Evolutionary conservation across 1,140 invertebrate species (phyloP), one percentile per base, ranked within the genome.

Genomic region (Lucilia cuprina): DNA sequence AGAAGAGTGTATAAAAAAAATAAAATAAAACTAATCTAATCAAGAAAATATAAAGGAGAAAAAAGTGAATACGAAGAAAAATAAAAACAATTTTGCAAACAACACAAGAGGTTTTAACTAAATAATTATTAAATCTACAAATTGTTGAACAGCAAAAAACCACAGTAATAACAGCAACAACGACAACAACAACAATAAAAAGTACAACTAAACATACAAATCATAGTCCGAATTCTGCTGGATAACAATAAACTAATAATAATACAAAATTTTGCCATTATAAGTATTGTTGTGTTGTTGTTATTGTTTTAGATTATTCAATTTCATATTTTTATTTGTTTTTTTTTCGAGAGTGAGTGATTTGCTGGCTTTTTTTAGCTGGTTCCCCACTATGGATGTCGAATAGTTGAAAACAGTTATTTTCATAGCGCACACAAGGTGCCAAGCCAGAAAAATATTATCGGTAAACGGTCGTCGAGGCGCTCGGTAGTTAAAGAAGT

Each of bases 11-110:
- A 60, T 17, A 70, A 70, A 70, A 70, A 70, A 65, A 12, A 49
- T 49, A 49, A 65, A 65, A 65, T 14, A 65, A 65, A 65, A 25
- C 65, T 70, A 70, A 70, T 70, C 65, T 70, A 70, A 70, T 70
- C 65, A 70, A 70, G 65, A 70, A 70, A 70, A 70, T n/a, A n/a
- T 60, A n/a, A 2, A 60, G 0, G 5, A 30, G 25, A 25, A 70
- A 70, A 21, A 21, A 70, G 19, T 70, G 19, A 25, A 70, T 7
- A 60, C 2, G n/a, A 60, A 17, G n/a, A 17, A 17, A 17, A 60
- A 60, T 14, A 60, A 60, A 17, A 60, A 60, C 0, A 17, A 60
- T 60, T 55, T 19, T 70, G 65, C 65, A 70, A 70, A 19, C 65
- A 70, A 10, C 7, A 10, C 7, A 70, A 70, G 65, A 70, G n/a